Base-by-base conservation (phyloP, 2,888 invertebrate species). In the Torymus aiolomorphi region DNA sequence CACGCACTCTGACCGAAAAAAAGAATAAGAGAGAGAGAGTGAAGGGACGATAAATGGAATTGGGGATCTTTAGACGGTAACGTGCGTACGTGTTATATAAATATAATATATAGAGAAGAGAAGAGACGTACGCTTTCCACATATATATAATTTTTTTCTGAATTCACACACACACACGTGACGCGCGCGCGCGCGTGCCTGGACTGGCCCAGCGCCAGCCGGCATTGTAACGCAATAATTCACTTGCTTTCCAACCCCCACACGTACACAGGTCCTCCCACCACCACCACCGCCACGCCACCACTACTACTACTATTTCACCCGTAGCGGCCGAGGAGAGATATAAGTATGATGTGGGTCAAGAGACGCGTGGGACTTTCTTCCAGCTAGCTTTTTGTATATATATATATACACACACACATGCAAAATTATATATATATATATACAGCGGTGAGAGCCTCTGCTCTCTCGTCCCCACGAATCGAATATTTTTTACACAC, bases 181-280 rank as follows among this genome's bases (percentile, higher is more conserved):
- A 1, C 8, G 8, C 42, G 8, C 42, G 42, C 8, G 42, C 31
- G 63, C 62, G 31, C 63, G 42, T 14, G 10, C 20, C 16, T 51
- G 2, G 54, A 13, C 61, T 76, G 76, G 76, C 76, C n/a, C 11
- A 2, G 54, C 24, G 76, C 76, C 71, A 78, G 61, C 51, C 59
- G 63, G 66, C 72, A 66, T 72, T 72, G 59, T 65, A 54, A 72
- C 59, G 70, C 59, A 72, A 72, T 78, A 78, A 78, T 59, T 78
- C 72, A 72, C 78, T 63, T 61, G 13, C 67, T 69, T 54, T 57
- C n/a, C 12, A 24, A 16, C 62, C 24, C 61, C 57, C 57, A 57
- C 49, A 51, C 61, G 42, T 54, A 62, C 59, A 49, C 63, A 16
- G 8, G 52, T n/a, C 61, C 66, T 2, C 5, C 10, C 10, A 18